A percentile compares a stretch with the other conserved stretches of the same genome.
Conservation (phyloP, 2,888 invertebrate genomes). For the Dilophus febrilis region DNA sequence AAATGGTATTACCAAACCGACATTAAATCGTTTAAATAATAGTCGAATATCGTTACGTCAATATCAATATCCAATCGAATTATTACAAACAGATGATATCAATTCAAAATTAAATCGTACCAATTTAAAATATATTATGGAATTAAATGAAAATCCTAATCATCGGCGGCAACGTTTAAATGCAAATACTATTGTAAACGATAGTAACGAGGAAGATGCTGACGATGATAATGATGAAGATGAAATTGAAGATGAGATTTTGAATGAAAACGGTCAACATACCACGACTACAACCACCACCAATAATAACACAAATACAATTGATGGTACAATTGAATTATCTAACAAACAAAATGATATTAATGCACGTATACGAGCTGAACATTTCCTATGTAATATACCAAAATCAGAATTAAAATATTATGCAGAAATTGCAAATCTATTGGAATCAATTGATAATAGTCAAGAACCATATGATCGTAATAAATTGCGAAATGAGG, state of each 20-base stretch:
- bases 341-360: slow-evolving; percentile 19
- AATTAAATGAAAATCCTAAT: slow-evolving; percentile 4
- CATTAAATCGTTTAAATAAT: not conserved
- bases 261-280: too few species aligned
- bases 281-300: too few species aligned
- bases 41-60: slow-evolving; percentile 6
- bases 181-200: not conserved
- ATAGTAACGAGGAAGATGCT: not conserved
- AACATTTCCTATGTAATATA: slow-evolving; percentile 26
- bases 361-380: slow-evolving; percentile 27
- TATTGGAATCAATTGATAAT: slow-evolving; percentile 25
- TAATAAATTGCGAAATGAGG: slow-evolving; percentile 29
- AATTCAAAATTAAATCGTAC: slow-evolving; percentile 9
- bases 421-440: slow-evolving; percentile 29
- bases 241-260: too few species aligned
- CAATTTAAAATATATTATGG: slow-evolving; percentile 7
- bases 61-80: slow-evolving; percentile 4
- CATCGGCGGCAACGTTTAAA: slow-evolving; percentile 1
- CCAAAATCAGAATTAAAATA: slow-evolving; percentile 30
- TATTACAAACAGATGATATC: slow-evolving; percentile 1
- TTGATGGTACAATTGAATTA: too few species aligned
- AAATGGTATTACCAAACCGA: not conserved
- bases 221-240: too few species aligned
- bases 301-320: too few species aligned
- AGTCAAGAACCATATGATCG: slow-evolving; percentile 24